Base-by-base conservation (phyloP, 2,888 invertebrate genomes). In the Drosophila parthenogenetica region DNA sequence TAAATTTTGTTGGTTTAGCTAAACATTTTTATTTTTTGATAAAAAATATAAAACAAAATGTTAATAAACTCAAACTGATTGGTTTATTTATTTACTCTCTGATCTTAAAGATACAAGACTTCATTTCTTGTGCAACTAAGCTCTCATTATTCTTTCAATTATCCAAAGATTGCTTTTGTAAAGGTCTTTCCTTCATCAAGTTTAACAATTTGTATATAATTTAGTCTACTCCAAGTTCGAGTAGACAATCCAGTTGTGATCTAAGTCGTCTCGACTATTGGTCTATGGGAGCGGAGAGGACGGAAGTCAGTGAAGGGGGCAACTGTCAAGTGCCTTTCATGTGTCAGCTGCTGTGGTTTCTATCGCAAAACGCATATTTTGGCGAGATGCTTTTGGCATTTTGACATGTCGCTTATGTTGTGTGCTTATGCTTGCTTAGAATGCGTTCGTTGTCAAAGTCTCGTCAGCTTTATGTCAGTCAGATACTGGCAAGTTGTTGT, bases 391-490 rank as follows among this genome's bases (percentile, higher is more conserved):
- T 76, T 68, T 73, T 77, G 83, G 76, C 86, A 71, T 81, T 80
- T 76, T 83, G 84, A 86, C 84, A 83, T 79, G 83, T 86, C 83
- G 83, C 83, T 86, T 83, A 83, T 82, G 82, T 78, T 79, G 73
- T 69, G 69, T 61, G 69, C 69, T 67, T 61, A 67, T 70, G 79
- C 61, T 70, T 82, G 87, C 87, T 86, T 79, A 87, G 85, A 81
- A 82, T 87, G 87, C 87, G 85, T 87, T 85, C 74, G 73, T 68
- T 82, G 85, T 86, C 85, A 87, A 85, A 84, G 84, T 65, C 69
- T 81, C 85, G 85, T 86, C 85, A 81, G 85, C 85, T 86, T 86
- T 86, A 64, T 81, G 87, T 87, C 85, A 82, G 65, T 32, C 73
- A 58, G 32, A 14, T 37, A 49, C 46, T 58, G 69, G 68, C 59